Conservation (phyloP, 2,797 vertebrate genomes). For the Centroberyx gerrardi region DNA sequence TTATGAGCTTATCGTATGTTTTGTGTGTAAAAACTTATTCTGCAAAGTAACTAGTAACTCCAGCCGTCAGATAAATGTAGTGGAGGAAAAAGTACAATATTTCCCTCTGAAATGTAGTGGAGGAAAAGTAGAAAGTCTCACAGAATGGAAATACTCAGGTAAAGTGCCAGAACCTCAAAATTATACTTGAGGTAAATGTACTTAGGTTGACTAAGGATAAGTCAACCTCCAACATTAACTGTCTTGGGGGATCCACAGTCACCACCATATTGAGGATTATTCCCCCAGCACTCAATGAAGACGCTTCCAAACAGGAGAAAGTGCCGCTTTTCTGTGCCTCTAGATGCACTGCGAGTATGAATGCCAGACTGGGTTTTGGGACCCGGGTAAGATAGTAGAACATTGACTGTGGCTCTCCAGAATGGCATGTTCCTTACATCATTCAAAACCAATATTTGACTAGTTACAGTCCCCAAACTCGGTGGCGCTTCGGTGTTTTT, state of each 20-base stretch:
- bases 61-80: too few species aligned
- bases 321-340: conserved; percentile 46
- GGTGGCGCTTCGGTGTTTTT: conserved; percentile 45
- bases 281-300: conserved; percentile 13
- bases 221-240: conserved; percentile 48
- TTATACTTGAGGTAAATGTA: too few species aligned
- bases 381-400: conserved; percentile 7
- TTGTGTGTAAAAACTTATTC: too few species aligned
- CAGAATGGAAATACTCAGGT: too few species aligned
- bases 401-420: conserved; percentile 46
- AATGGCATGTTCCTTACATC: conserved; percentile 66
- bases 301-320: conserved; percentile 52
- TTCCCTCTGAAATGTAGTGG: too few species aligned
- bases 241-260: conserved; percentile 62
- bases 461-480: conserved; percentile 72
- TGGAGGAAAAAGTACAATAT: too few species aligned
- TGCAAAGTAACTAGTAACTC: too few species aligned
- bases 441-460: conserved; percentile 79
- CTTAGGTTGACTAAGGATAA: conserved; percentile 24
- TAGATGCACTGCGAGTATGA: conserved; percentile 39
- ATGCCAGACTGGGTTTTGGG: conserved; percentile 43
- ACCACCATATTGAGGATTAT: conserved; percentile 42
- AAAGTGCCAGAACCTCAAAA: too few species aligned
- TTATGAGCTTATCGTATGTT: too few species aligned
- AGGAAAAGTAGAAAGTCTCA: too few species aligned